Percentiles rank a stretch among this genome's conserved stretches.
Evolutionary conservation across 2,888 invertebrate species (phyloP).

Genomic region (Himalopsyche japonica): DNA sequence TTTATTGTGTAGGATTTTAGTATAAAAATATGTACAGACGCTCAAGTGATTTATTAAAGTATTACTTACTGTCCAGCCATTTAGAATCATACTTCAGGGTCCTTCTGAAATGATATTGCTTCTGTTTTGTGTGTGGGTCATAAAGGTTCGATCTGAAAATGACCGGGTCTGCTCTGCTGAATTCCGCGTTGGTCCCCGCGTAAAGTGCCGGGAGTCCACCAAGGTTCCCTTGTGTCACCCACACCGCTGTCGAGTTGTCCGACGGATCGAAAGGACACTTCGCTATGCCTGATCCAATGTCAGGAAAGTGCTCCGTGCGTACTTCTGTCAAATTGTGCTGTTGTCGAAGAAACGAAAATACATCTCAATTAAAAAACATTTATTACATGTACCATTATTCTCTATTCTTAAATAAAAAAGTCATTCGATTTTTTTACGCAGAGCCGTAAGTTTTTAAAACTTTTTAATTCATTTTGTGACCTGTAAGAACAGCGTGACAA

Average conservation of each 20-base stretch:
- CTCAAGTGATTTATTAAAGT: background rate
- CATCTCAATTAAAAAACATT: no score
- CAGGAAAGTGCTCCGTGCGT: slow-evolving; percentile 64
- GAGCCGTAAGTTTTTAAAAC: no score
- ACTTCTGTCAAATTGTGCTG: slow-evolving; percentile 62
- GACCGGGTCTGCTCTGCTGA: slow-evolving; percentile 72
- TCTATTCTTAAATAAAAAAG: no score
- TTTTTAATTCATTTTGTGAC: no score
- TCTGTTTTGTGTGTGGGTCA: slow-evolving; percentile 63
- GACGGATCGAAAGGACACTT: slow-evolving; percentile 75
- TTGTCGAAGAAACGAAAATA: no score
- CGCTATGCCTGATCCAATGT: slow-evolving; percentile 69
- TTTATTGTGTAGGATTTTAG: no score
- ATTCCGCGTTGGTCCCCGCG: slow-evolving; percentile 74
- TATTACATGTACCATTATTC: no score
- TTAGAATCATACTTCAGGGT: slow-evolving; percentile 73
- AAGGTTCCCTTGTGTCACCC: slow-evolving; percentile 71
- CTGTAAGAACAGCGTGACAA: no score
- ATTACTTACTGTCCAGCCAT: slow-evolving; percentile 71
- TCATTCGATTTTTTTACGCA: no score
- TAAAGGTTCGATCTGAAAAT: slow-evolving; percentile 71
- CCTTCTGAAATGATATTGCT: slow-evolving; percentile 66
- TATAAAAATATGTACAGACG: no score
- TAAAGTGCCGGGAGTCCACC: slow-evolving; percentile 68
- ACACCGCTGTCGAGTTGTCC: slow-evolving; percentile 75